phyloP scores from a whole-genome alignment of 2,113 vertebrate species.

The Terrapene triunguis region DNA sequence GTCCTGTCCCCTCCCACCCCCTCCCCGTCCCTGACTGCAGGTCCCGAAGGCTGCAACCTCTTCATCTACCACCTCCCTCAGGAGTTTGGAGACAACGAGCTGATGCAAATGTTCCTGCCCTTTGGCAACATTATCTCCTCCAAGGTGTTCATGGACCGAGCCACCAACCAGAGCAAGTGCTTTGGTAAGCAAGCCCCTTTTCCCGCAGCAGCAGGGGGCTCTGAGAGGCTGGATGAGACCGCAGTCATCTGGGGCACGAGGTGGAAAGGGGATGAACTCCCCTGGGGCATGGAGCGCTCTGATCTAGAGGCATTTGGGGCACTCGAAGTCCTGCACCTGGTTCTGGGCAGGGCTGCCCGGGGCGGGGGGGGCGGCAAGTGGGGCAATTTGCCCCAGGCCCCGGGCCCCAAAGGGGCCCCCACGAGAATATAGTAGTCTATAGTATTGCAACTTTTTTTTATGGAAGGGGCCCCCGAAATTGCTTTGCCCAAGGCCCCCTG shows the following conservation, averaged over 20 bases:
- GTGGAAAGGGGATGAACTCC: background rate
- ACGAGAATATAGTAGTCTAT: too few relatives aligned
- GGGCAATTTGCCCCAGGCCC: too few relatives aligned
- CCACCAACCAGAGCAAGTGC: slow-evolving; percentile 99
- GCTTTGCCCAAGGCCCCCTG: too few relatives aligned
- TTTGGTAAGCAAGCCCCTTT: slow-evolving; percentile 87
- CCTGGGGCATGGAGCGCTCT: background rate
- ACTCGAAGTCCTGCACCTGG: background rate
- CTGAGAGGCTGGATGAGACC: background rate
- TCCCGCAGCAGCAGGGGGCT: background rate
- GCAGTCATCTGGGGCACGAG: background rate
- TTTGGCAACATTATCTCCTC: slow-evolving; percentile 98
- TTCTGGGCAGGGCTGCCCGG: too few relatives aligned
- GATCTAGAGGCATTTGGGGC: background rate
- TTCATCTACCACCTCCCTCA: slow-evolving; percentile 99
- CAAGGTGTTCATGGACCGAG: slow-evolving; percentile 99
- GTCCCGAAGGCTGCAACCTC: slow-evolving; percentile 99
- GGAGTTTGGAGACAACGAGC: slow-evolving; percentile 98
- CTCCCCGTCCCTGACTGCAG: slow-evolving; percentile 77
- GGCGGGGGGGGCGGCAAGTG: too few relatives aligned
- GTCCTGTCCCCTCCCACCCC: background rate
- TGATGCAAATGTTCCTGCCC: slow-evolving; percentile 99
- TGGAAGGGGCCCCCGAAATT: too few relatives aligned
- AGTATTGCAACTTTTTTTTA: too few relatives aligned
- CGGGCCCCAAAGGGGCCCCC: too few relatives aligned